These are phyloP conservation scores for Agrilus cyanescens DNA, from an alignment of 2,888 invertebrate species.

Conservation along the genomic window DNA sequence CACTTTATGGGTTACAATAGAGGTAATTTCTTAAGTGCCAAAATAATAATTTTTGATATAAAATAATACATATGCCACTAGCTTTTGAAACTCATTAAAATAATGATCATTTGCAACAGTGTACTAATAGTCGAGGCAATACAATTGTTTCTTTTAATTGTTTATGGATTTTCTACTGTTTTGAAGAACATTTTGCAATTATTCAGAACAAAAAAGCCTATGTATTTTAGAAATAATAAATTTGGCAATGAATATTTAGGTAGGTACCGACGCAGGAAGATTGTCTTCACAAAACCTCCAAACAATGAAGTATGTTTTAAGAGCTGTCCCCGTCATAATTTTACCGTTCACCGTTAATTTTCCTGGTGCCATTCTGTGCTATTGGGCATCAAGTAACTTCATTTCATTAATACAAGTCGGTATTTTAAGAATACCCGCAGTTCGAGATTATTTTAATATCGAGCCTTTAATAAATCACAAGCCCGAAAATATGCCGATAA, in stretches of 20 bases:
- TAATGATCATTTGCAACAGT: no score
- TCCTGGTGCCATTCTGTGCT: conserved; percentile 76
- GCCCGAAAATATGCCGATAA: conserved; percentile 46
- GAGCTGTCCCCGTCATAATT: conserved; percentile 65
- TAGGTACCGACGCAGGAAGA: conserved; percentile 66
- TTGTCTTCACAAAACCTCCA: conserved; percentile 56
- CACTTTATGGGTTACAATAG: conserved; percentile 72
- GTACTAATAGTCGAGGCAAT: no score
- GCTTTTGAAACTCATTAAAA: no score
- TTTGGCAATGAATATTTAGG: no score
- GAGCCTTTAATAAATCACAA: conserved; percentile 46
- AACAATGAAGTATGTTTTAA: conserved; percentile 60
- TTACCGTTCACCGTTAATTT: conserved; percentile 82
- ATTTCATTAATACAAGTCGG: conserved; percentile 74
- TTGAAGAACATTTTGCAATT: no score
- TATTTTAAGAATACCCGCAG: conserved; percentile 59
- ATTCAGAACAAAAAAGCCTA: no score
- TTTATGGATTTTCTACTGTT: no score
- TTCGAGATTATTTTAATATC: conserved; percentile 68
- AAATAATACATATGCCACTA: no score
- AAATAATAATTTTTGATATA: no score
- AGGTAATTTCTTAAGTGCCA: conserved; percentile 35
- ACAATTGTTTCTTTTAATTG: no score
- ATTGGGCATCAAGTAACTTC: conserved; percentile 83
- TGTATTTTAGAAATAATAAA: no score